A percentile compares a stretch with the other conserved stretches of the same genome.
phyloP scores from a whole-genome alignment of 2,113 vertebrate genomes.

The Eira barbara region DNA sequence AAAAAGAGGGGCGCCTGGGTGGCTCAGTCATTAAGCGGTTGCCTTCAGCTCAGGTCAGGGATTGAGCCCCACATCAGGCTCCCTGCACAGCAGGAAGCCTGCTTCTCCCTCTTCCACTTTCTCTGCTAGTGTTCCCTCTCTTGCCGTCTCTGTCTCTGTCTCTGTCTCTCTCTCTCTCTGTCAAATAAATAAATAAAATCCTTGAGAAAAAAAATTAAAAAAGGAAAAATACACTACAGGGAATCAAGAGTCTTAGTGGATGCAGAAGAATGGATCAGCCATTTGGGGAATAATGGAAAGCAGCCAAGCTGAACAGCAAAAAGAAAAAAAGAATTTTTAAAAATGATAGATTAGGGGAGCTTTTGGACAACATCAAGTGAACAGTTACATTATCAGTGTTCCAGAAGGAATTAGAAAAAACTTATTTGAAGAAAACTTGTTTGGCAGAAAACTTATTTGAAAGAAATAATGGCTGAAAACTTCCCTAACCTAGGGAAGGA shows the following conservation, averaged over 20 bases:
- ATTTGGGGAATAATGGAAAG: background rate
- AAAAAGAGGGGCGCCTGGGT: no score
- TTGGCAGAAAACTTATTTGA: background rate
- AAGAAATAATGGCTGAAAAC: background rate
- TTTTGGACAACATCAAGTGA: background rate
- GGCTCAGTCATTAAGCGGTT: no score
- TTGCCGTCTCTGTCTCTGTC: no score
- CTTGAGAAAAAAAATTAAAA: background rate
- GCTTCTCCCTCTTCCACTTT: no score
- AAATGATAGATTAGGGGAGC: background rate
- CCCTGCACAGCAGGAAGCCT: no score
- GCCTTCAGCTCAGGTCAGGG: no score
- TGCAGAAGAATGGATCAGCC: background rate
- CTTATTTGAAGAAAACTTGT: no score
- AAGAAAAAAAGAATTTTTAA: background rate
- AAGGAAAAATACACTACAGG: background rate
- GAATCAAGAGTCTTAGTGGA: background rate
- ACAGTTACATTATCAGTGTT: background rate
- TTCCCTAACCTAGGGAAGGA: background rate
- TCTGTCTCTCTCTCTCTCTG: no score
- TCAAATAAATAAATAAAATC: no score
- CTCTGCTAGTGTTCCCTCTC: no score
- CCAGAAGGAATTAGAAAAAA: background rate
- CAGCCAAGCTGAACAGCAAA: background rate
- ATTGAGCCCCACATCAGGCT: no score